These are phyloP conservation scores for Characodon lateralis DNA, from an alignment of 2,797 vertebrate genomes.

Conservation along the genomic window DNA sequence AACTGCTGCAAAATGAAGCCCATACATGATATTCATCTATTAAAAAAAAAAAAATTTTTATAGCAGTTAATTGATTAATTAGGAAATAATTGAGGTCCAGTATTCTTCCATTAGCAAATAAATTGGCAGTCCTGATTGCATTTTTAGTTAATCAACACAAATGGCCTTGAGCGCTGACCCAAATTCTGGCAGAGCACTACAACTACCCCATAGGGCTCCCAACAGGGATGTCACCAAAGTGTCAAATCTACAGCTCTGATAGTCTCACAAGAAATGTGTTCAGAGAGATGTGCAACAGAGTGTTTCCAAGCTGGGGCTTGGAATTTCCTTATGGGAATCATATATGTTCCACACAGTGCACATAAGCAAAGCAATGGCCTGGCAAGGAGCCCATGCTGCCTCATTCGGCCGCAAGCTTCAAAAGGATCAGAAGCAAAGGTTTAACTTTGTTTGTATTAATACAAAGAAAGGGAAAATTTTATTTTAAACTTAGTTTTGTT, in stretches of 20 bases:
- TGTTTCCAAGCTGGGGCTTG: constrained; percentile 20
- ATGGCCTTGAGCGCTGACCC: constrained; percentile 37
- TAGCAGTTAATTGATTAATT: constrained; percentile 25
- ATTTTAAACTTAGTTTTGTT: constrained; percentile 1
- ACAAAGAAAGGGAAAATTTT: constrained; percentile 2
- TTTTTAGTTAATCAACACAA: constrained; percentile 53
- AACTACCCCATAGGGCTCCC: neutral
- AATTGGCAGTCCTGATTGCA: constrained; percentile 30
- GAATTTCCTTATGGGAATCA: constrained; percentile 25
- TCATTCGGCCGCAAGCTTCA: constrained; percentile 40
- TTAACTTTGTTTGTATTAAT: constrained; percentile 10
- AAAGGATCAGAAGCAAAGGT: constrained; percentile 3
- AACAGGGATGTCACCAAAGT: constrained; percentile 3
- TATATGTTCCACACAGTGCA: constrained; percentile 9
- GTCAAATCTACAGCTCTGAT: neutral
- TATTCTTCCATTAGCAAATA: constrained; percentile 50
- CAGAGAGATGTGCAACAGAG: neutral
- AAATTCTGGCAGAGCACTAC: constrained; percentile 25
- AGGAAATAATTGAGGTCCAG: constrained; percentile 32
- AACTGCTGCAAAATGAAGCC: constrained; percentile 15
- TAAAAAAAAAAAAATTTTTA: constrained; percentile 10
- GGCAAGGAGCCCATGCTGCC: constrained; percentile 14
- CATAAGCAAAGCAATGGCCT: neutral
- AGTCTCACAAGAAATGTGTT: constrained; percentile 10
- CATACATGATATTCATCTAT: neutral